Base-by-base conservation (phyloP, 2,888 invertebrate genomes). In the Cataglyphis altisquamis region DNA sequence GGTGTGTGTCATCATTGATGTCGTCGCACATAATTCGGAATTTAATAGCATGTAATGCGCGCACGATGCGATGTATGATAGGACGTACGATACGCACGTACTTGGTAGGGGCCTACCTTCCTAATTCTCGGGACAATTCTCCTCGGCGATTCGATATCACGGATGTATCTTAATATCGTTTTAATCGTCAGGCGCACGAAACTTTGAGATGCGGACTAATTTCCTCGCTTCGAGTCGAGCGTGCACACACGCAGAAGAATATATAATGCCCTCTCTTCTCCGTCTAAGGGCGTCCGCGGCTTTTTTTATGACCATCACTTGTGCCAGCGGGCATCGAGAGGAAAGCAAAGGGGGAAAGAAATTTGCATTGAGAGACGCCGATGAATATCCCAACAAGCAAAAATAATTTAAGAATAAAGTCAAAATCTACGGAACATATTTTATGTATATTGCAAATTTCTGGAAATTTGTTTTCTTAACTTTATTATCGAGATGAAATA, bases 181-280 rank as follows among this genome's bases (percentile, higher is more conserved):
- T 83, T 86, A 86, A 90, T 90, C 83, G 45, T 62, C 57, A 39
- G 57, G 36, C 83, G 72, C 88, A 89, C 87, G 86, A 86, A 86
- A 87, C 60, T 32, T 41, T 15, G 3, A n/a, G 29, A 62, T 41
- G 41, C 48, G 32, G 45, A 15, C 64, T 48, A 62, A 75, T 78
- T 75, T 80, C 55, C 57, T 29, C 64, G 67, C n/a, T n/a, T 52
- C 72, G 60, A 74, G 62, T 21, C 48, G 52, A 36, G 64, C 6
- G 32, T n/a, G n/a, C 48, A 8, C 48, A 0, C 78, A 67, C 80
- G 88, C 88, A 88, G 84, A 78, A 80, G 86, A 77, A 83, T 66
- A 63, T 45, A 15, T 68, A 74, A 83, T 83, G 64, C 18, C 74
- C 45, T 55, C 21, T 62, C 66, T 62, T 25, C n/a, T 25, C n/a